Base-by-base conservation (phyloP, 2,113 vertebrate species). In the Chinchilla lanigera region DNA sequence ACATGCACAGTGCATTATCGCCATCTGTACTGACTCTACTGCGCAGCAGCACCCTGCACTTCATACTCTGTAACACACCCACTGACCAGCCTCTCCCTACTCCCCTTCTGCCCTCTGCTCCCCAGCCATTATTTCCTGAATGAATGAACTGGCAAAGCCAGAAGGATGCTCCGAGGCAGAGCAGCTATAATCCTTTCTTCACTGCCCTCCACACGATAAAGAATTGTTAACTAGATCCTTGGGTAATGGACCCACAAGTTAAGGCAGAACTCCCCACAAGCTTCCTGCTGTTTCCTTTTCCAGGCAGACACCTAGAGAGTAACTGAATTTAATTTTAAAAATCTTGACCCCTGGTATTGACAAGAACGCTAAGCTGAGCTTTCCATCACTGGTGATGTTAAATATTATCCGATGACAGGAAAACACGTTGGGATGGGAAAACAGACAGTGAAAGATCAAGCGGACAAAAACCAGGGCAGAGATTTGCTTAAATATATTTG, bases 311-410 rank as follows among this genome's bases (percentile, higher is more conserved):
- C 50, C 9, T 91, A 87, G 26, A 63, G 35, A 75, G 35, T 80
- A 90, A 69, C 33, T 86, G 35, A 86, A 71, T 89, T 93, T 60
- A 77, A 86, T 89, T 97, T 78, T 67, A 44, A 86, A 63, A 94
- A 41, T 96, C 20, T 89, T 33, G 16, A 90, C 67, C 78, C 33
- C 12, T 87, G 4, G 84, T 14, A 73, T 65, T 80, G 30, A 87
- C 81, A 85, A 50, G 44, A 78, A 93, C 26, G 2, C 20, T 50
- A 20, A 60, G 38, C 69, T 41, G 35, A 52, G 17, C 35, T 86
- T 71, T 65, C 33, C 20, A 10, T 91, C 20, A 44, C 47, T 89
- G n/a, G 5, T 69, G 58, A 86, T 54, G 44, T 56, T 80, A 83
- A 95, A 61, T 41, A 85, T 69, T 17, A 65, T 73, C 38, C 50